Percentiles rank a stretch among this genome's conserved stretches.
These are phyloP conservation scores for Radopholus similis DNA, from an alignment of 1,140 invertebrate species.

Conservation along the genomic window DNA sequence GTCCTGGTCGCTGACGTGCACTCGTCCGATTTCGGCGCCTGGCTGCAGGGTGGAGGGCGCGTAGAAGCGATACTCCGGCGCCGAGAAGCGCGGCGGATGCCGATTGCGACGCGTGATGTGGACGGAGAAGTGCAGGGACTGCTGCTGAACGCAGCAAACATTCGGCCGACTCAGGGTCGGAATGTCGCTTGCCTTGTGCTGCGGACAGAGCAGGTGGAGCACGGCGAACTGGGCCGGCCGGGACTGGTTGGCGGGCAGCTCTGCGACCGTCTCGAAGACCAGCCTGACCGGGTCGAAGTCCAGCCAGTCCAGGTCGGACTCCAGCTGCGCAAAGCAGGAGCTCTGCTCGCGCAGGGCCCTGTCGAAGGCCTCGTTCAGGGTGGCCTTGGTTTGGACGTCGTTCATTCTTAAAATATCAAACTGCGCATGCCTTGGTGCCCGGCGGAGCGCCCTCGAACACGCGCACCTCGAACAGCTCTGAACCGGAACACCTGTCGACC, in stretches of 20 bases:
- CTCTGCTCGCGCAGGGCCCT: slow-evolving; percentile 36
- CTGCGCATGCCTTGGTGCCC: too few relatives aligned
- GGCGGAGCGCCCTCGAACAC: slow-evolving; percentile 46
- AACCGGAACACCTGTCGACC: too few relatives aligned
- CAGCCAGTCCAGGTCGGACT: slow-evolving; percentile 39
- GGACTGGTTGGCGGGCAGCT: slow-evolving; percentile 27
- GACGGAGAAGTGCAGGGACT: slow-evolving; percentile 41
- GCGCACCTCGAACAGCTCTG: slow-evolving; percentile 47
- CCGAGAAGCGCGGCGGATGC: slow-evolving; percentile 39
- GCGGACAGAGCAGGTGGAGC: slow-evolving; percentile 45
- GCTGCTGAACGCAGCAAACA: slow-evolving; percentile 35
- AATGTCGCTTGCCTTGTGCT: slow-evolving; percentile 35
- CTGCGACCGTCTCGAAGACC: slow-evolving; percentile 40
- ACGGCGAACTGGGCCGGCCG: slow-evolving; percentile 33
- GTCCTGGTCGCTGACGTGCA: slow-evolving; percentile 35
- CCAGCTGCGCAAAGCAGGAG: slow-evolving; percentile 48
- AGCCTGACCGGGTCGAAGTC: slow-evolving; percentile 45
- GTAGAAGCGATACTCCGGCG: slow-evolving; percentile 40
- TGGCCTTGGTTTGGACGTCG: too few relatives aligned
- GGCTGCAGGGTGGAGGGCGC: slow-evolving; percentile 25
- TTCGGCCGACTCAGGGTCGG: background rate
- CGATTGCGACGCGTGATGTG: slow-evolving; percentile 46
- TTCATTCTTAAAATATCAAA: too few relatives aligned
- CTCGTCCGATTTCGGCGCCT: slow-evolving; percentile 38
- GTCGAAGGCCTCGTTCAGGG: slow-evolving; percentile 47